phyloP scores from a whole-genome alignment of 2,113 vertebrate species.

The Aspidoscelis tigris region DNA sequence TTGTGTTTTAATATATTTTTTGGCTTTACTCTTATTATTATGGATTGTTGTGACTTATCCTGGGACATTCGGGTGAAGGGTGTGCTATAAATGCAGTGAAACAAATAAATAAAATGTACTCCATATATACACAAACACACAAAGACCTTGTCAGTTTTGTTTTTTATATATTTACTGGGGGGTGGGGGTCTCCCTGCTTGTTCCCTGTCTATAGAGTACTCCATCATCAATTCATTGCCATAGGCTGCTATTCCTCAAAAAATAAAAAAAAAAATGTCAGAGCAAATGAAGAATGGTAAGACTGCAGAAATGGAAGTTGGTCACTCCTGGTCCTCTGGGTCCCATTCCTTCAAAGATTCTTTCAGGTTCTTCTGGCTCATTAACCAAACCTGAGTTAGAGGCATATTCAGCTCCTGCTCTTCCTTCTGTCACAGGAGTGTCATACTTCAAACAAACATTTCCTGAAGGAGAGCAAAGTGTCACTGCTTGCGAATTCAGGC shows the following conservation, averaged over 20 bases:
- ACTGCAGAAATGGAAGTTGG: constrained; percentile 37
- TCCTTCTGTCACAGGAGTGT: constrained; percentile 66
- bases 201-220: constrained; percentile 31
- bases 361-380: constrained; percentile 70
- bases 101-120: too few relatives aligned
- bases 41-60: too few relatives aligned
- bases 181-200: accelerated
- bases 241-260: constrained; percentile 53
- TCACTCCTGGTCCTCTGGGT: constrained; percentile 59
- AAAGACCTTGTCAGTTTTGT: background rate
- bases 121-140: too few relatives aligned
- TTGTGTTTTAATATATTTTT: too few relatives aligned
- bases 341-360: constrained; percentile 52
- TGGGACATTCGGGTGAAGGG: too few relatives aligned
- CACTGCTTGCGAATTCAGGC: constrained; percentile 58
- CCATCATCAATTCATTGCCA: constrained; percentile 28
- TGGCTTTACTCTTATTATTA: too few relatives aligned
- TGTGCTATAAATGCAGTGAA: too few relatives aligned
- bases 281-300: constrained; percentile 68
- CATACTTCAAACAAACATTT: constrained; percentile 68
- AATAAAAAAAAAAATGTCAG: constrained; percentile 47
- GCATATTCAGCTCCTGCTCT: constrained; percentile 47
- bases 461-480: constrained; percentile 65
- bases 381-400: constrained; percentile 65
- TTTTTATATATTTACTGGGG: constrained; percentile 39